These are phyloP conservation scores for Copidosoma floridanum DNA, from an alignment of 1,140 invertebrate genomes.

Conservation along the genomic window DNA sequence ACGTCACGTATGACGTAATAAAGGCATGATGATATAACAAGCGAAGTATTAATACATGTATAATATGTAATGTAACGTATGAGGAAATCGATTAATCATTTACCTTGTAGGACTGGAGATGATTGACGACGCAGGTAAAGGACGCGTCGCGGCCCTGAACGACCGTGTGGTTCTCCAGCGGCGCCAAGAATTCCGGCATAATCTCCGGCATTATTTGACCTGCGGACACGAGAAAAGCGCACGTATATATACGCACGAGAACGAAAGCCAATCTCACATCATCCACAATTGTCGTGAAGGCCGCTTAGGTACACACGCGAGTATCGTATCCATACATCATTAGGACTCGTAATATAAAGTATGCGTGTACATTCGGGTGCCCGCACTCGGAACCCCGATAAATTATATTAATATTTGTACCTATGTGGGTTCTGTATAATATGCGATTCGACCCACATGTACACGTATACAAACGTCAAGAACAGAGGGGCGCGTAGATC, in stretches of 20 bases:
- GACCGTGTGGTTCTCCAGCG: constrained; percentile 84
- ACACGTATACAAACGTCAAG: neutral
- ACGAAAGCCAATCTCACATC: neutral
- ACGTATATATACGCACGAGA: too few species aligned
- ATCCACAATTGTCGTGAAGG: too few species aligned
- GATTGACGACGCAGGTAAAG: constrained; percentile 87
- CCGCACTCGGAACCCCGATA: neutral
- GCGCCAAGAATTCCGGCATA: constrained; percentile 77
- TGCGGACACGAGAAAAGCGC: constrained; percentile 31
- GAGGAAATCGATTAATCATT: constrained; percentile 18
- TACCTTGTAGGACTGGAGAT: constrained; percentile 82
- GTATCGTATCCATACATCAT: too few species aligned
- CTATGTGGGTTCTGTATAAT: too few species aligned
- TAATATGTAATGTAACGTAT: neutral
- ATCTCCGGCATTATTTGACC: constrained; percentile 56
- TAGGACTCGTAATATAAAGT: too few species aligned
- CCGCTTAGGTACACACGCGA: too few species aligned
- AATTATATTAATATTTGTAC: too few species aligned
- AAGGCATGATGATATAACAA: neutral
- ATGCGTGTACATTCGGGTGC: too few species aligned
- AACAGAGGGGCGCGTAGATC: too few species aligned
- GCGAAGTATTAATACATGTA: neutral
- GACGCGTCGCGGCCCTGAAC: constrained; percentile 81
- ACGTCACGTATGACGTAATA: too few species aligned
- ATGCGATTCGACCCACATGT: too few species aligned